Conservation (phyloP, 2,888 invertebrate genomes). For the Elegia similella region DNA sequence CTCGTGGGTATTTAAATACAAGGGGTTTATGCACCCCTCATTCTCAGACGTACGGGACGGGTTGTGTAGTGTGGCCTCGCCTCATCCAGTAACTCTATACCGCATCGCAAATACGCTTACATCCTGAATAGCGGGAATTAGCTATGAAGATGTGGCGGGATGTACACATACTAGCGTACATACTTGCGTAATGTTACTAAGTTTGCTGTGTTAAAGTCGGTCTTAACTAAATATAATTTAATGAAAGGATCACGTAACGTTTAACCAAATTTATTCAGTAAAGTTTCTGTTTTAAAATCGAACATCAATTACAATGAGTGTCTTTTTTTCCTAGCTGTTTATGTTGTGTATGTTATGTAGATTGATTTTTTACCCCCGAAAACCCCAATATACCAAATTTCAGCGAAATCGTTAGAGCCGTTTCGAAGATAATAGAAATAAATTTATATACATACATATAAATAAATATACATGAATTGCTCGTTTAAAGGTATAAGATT, state of each 20-base stretch:
- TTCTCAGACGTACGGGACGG: not conserved
- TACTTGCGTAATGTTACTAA: not conserved
- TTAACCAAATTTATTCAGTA: not conserved
- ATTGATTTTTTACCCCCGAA: too few relatives aligned
- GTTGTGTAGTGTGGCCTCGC: not conserved
- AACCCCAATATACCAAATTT: too few relatives aligned
- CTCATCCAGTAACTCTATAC: slow-evolving; percentile 1
- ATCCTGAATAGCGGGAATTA: slow-evolving; percentile 9
- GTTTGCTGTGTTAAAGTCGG: not conserved
- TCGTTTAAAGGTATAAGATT: too few relatives aligned
- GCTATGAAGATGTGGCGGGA: slow-evolving; percentile 4
- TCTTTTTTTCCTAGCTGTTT: too few relatives aligned
- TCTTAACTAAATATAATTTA: not conserved
- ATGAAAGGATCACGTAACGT: not conserved
- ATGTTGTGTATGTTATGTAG: too few relatives aligned
- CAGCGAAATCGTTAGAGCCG: too few relatives aligned
- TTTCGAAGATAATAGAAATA: too few relatives aligned
- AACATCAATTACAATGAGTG: too few relatives aligned
- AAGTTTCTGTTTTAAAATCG: not conserved
- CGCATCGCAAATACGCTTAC: slow-evolving; percentile 2
- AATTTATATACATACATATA: too few relatives aligned
- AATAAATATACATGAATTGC: too few relatives aligned
- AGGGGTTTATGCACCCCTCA: too few relatives aligned
- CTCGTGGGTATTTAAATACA: too few relatives aligned
- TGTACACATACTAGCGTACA: not conserved